These are phyloP conservation scores for Brachypodius melanocephalos DNA, from an alignment of 2,113 vertebrate genomes.

Conservation along the genomic window DNA sequence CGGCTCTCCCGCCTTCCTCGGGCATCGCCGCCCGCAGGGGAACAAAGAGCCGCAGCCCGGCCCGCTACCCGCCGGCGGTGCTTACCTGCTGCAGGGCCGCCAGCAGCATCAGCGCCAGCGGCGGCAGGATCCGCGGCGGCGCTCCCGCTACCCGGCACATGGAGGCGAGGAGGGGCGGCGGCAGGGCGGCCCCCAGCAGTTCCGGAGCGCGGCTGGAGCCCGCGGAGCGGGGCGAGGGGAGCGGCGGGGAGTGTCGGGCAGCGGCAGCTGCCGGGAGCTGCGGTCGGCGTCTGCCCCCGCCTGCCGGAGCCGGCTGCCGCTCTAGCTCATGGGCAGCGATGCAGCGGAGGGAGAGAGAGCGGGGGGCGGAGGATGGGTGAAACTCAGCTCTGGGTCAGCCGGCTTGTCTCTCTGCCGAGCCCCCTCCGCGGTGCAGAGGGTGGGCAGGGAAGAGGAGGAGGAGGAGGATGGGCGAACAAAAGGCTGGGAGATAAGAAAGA, in stretches of 20 bases:
- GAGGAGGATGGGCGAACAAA: constrained; percentile 54
- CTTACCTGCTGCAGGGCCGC: constrained; percentile 76
- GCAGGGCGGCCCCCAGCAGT: constrained; percentile 61
- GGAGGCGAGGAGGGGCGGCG: constrained; percentile 72
- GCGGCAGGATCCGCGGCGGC: constrained; percentile 74
- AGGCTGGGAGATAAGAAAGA: constrained; percentile 46
- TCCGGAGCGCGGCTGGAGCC: constrained; percentile 29
- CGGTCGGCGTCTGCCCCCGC: constrained; percentile 20
- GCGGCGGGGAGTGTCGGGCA: neutral
- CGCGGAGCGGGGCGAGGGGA: neutral
- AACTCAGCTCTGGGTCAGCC: constrained; percentile 47
- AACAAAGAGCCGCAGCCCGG: constrained; percentile 74
- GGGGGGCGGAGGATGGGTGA: constrained; percentile 1
- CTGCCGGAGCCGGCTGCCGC: neutral
- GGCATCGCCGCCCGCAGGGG: constrained; percentile 55
- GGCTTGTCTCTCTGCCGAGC: neutral
- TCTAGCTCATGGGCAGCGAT: constrained; percentile 54
- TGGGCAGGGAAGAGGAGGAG: constrained; percentile 20
- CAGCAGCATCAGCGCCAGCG: constrained; percentile 71
- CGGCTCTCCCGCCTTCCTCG: neutral
- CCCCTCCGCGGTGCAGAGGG: constrained; percentile 26
- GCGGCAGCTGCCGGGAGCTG: neutral
- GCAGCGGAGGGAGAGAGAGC: neutral
- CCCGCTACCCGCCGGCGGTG: constrained; percentile 12
- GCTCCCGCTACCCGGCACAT: constrained; percentile 76